Evolutionary conservation across 2,888 invertebrate genomes (phyloP), one percentile per base, ranked within the genome.

Genomic region (Archips xylosteana): DNA sequence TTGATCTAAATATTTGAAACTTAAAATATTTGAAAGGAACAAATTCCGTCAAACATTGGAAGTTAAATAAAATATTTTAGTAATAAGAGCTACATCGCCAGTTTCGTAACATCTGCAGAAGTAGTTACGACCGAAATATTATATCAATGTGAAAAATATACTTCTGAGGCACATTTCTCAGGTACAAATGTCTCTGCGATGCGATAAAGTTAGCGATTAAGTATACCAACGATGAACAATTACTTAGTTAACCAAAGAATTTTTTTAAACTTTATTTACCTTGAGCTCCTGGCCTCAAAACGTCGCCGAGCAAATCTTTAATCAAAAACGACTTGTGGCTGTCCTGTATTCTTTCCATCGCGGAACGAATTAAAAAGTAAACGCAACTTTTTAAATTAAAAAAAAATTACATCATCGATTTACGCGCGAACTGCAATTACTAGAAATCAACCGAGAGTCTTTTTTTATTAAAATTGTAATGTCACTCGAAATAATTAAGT

Each of bases 261-360:
- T 2, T 67, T 42, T 39, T 13, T 36, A 80, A 87, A 83, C 83
- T 69, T 80, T 60, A 2, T 75, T 57, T 74, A 75, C 85, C 84
- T 63, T 78, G 75, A 0, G 79, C 83, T 2, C 87, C 90, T 2
- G 92, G 89, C 62, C 89, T 88, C 79, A 97, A 87, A 76, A 97
- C 96, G 83, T 98, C 98, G 13, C 98, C 97, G 69, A 98, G 95
- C 62, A 98, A 95, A 88, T 98, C 98, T 84, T 97, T 96, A 79
- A 98, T 98, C 76, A 98, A 91, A 89, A 98, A 98, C 10, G 98
- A 98, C 87, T 97, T 97, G 82, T 95, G 95, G 79, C 95, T 96
- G 91, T 95, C 96, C 92, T 95, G 96, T 95, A 94, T 92, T 72
- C 83, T 91, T 42, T 57, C 65, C 64, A 66, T 42, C 45, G 47